Evolutionary conservation across 2,113 vertebrate genomes (phyloP).

Genomic region (Microcebus murinus): DNA sequence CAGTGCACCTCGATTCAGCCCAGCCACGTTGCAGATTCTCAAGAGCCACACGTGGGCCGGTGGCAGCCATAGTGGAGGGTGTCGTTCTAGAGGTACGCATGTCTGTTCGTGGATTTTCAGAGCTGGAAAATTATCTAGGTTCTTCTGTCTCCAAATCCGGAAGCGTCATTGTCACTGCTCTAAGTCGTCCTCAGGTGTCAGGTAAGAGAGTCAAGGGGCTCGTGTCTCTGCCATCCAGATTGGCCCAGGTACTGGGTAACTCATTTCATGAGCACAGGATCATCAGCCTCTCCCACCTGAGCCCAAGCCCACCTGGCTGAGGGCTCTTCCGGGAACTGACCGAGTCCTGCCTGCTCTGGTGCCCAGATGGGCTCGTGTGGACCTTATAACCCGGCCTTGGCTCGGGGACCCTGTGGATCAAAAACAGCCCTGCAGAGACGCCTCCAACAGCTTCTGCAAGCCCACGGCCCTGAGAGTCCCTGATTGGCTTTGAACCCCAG

Average conservation of each 20-base stretch:
- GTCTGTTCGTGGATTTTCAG: not conserved
- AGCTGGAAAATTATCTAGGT: not conserved
- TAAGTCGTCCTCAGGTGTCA: not conserved
- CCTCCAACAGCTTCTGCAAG: not conserved
- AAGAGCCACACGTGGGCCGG: no score
- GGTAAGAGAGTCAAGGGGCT: not conserved
- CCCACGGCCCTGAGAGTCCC: not conserved
- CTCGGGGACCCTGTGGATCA: not conserved
- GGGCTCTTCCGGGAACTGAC: not conserved
- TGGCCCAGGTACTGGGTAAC: not conserved
- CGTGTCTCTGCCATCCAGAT: not conserved
- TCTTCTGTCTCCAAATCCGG: not conserved
- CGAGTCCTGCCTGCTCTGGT: not conserved
- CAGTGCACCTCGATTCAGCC: not conserved
- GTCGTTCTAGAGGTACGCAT: not conserved
- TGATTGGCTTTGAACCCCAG: not conserved
- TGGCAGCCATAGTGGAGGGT: fast-evolving
- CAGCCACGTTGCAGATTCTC: not conserved
- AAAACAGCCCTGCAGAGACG: not conserved
- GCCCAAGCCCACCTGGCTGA: not conserved
- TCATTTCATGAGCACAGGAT: not conserved
- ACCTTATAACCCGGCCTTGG: not conserved
- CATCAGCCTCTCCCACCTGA: not conserved
- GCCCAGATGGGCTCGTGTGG: fast-evolving
- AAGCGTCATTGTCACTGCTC: not conserved